Evolutionary conservation across 2,797 vertebrate genomes (phyloP), one percentile per base, ranked within the genome.

Genomic region (Diglossa cyanea): DNA sequence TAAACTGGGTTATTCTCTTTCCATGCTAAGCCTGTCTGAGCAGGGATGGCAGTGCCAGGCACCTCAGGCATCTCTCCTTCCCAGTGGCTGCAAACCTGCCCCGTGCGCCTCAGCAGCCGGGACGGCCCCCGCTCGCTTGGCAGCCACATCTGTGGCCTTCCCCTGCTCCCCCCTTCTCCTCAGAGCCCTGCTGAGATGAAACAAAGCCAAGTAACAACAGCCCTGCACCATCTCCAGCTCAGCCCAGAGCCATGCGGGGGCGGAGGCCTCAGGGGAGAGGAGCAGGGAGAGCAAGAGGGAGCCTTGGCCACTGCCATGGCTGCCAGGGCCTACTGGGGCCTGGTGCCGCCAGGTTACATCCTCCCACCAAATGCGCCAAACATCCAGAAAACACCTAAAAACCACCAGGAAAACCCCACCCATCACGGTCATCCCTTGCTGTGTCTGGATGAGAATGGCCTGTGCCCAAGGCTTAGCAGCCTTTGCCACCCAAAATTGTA

Each of bases 81-180:
- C 53, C 2, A 0, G 12, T 0, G 2, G 28, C 54, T 17, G 15
- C 81, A 23, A 44, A 44, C 28, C 40, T 0, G 2, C 60, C 7
- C 2, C 1, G 1, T 0, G 1, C 0, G n/a, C 40, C 57, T 73
- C 80, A 40, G 67, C 57, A 23, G 7, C 2, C 3, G 5, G 19
- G 11, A 54, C 0, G 6, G 61, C 20, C 33, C 25, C 28, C 0
- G 0, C 67, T 16, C 0, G 0, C 67, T 19, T 0, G 0, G 51
- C 61, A 40, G 76, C 61, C 84, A 31, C 3, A 2, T 13, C 68
- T 20, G 57, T 2, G 0, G 48, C 76, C 65, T 19, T 33, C 3
- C 61, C 58, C 44, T 2, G 17, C 57, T 44, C 16, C 33, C 53
- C 35, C 6, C 26, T 42, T 30, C 62, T 25, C 55, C 67, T 10